Percentiles rank a stretch among this genome's conserved stretches.
Conservation (phyloP, 35 echinoderm and acorn worm genomes). For the Lytechinus pictus region DNA sequence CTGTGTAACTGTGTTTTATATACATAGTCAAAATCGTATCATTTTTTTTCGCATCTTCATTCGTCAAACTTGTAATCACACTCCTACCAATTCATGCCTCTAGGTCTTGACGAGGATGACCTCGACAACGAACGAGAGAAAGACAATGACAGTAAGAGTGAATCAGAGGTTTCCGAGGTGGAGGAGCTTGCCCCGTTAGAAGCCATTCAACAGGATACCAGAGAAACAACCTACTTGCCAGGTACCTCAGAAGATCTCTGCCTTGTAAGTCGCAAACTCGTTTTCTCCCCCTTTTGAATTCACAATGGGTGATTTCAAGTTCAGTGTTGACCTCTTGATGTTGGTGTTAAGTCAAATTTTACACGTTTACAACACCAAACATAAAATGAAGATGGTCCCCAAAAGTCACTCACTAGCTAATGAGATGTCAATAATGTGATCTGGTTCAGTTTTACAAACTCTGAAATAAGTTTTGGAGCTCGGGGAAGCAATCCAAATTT, state of each 20-base stretch:
- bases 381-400: no score
- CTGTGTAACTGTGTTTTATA: neutral
- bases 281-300: neutral
- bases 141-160: slow-evolving; percentile 90
- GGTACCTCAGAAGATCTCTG: slow-evolving; percentile 81
- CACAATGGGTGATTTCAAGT: no score
- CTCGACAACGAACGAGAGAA: slow-evolving; percentile 86
- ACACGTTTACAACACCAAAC: no score
- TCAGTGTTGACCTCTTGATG: no score
- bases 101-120: slow-evolving; percentile 94
- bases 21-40: no score
- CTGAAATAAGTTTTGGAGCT: no score
- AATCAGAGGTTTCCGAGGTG: slow-evolving; percentile 83
- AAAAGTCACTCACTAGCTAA: no score
- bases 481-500: no score
- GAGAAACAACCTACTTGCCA: slow-evolving; percentile 66
- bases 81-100: neutral
- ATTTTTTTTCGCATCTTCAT: no score
- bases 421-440: no score
- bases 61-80: neutral
- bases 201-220: neutral
- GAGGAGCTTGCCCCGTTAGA: slow-evolving; percentile 69
- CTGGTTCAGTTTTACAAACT: no score
- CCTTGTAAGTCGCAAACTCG: slow-evolving; percentile 60
- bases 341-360: no score